phyloP scores from a whole-genome alignment of 2,797 vertebrate genomes.

The Zenarchopterus dispar region DNA sequence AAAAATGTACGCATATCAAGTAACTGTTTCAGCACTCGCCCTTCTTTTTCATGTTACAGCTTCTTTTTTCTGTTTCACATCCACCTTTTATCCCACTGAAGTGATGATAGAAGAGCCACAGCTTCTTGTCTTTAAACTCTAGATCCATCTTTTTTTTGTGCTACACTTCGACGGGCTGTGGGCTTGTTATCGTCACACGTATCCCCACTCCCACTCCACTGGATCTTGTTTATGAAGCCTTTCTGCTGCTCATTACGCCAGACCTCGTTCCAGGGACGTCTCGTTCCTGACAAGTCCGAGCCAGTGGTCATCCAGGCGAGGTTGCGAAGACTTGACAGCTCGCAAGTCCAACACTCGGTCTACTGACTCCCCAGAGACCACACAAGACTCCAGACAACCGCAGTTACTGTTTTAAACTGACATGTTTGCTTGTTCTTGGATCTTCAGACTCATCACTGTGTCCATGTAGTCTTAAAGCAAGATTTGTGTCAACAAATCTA shows the following conservation, averaged over 20 bases:
- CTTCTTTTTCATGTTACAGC: too few relatives aligned
- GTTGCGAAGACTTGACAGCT: conserved; percentile 6
- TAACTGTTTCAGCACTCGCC: too few relatives aligned
- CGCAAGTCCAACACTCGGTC: not conserved
- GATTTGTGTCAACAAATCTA: not conserved
- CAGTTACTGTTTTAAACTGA: not conserved
- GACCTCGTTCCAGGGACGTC: conserved; percentile 15
- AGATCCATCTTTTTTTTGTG: not conserved
- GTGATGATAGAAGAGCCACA: too few relatives aligned
- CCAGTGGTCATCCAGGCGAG: conserved; percentile 2
- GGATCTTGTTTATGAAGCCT: conserved; percentile 35
- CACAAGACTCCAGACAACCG: not conserved
- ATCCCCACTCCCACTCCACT: conserved; percentile 21
- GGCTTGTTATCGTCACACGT: conserved; percentile 8
- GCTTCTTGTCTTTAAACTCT: too few relatives aligned
- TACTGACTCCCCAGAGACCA: not conserved
- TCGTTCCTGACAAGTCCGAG: conserved; percentile 24
- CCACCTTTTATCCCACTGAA: too few relatives aligned
- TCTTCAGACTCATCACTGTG: not conserved
- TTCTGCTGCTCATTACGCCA: conserved; percentile 41
- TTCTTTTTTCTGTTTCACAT: too few relatives aligned
- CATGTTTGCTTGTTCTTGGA: not conserved
- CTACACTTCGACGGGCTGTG: conserved; percentile 2
- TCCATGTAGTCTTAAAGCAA: too few relatives aligned
- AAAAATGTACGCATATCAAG: too few relatives aligned